Conservation (phyloP, 92 coral and sea anemone species). For the Palythoa grandiflora region DNA sequence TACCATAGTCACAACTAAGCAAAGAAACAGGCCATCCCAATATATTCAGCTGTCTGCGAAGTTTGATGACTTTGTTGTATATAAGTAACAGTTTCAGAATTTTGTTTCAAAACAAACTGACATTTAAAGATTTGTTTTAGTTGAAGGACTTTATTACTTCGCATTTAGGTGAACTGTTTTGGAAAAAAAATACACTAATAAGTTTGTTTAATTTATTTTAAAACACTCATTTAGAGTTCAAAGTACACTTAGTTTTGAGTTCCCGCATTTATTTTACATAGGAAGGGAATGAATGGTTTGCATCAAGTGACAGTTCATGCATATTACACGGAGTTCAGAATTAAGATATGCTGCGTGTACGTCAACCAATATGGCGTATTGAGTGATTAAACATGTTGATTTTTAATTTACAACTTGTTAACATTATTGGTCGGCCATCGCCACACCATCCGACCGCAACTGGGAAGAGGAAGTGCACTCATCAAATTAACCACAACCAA, state of each 20-base stretch:
- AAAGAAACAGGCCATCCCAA: neutral
- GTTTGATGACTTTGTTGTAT: constrained; percentile 5
- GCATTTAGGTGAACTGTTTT: neutral
- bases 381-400: neutral
- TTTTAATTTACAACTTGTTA: neutral
- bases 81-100: neutral
- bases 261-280: neutral
- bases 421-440: neutral
- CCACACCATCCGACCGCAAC: neutral
- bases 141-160: neutral
- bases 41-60: neutral
- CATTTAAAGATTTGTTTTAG: neutral
- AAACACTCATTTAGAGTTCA: neutral
- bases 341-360: neutral
- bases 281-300: constrained; percentile 8
- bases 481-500: no score
- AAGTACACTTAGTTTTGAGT: neutral
- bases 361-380: neutral
- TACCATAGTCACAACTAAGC: constrained; percentile 13
- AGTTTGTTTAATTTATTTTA: neutral
- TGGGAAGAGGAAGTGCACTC: no score
- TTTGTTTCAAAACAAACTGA: neutral
- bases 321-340: neutral
- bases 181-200: neutral
- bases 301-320: neutral